These are phyloP conservation scores for Bettongia penicillata DNA, from an alignment of 2,113 vertebrate genomes.

Conservation along the genomic window DNA sequence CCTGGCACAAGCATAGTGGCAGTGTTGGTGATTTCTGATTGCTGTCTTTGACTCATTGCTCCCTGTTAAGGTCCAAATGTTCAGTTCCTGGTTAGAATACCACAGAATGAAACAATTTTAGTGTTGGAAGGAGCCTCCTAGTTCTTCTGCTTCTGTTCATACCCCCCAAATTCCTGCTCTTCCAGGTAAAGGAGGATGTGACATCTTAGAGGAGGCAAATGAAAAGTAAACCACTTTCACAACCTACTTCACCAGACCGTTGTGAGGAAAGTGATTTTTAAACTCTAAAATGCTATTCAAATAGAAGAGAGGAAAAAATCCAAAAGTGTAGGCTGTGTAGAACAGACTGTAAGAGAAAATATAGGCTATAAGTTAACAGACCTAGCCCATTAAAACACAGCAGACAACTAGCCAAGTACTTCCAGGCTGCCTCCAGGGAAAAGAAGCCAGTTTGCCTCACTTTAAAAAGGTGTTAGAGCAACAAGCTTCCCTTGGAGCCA, in stretches of 20 bases:
- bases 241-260: neutral
- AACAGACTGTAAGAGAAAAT: neutral
- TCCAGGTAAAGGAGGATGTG: neutral
- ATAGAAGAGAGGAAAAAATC: neutral
- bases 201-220: neutral
- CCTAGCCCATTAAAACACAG: neutral
- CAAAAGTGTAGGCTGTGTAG: neutral
- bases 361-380: neutral
- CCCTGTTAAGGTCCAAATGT: too few species aligned
- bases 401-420: neutral
- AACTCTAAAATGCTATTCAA: neutral
- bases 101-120: neutral
- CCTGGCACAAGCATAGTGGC: too few species aligned
- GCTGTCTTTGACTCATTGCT: too few species aligned
- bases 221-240: neutral
- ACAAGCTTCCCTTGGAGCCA: neutral
- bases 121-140: neutral
- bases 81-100: too few species aligned
- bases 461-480: neutral
- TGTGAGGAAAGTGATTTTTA: neutral
- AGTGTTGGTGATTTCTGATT: too few species aligned
- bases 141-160: neutral
- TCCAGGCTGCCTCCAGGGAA: neutral
- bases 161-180: neutral
- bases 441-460: neutral